Percentiles rank a stretch among this genome's conserved stretches.
phyloP scores from a whole-genome alignment of 2,797 vertebrate species.

The Hylomyscus alleni region DNA sequence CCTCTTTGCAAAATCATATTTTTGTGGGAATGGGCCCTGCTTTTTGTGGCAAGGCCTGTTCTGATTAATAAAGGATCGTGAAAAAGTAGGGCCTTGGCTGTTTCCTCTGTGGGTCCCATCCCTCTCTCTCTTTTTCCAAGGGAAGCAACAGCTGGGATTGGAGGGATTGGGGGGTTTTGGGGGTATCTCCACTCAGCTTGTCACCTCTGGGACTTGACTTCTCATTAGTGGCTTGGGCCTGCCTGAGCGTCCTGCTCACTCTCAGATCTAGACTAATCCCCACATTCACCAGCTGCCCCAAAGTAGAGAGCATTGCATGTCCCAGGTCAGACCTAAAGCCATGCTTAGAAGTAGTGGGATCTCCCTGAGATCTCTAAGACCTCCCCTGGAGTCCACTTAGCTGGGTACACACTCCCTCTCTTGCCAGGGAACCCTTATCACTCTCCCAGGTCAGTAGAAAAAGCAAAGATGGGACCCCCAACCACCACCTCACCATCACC shows the following conservation, averaged over 20 bases:
- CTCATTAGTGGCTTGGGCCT: neutral
- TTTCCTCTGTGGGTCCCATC: slow-evolving; percentile 72
- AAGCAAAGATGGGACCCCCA: neutral
- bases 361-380: neutral
- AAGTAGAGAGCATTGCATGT: neutral
- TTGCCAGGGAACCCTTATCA: neutral
- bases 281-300: neutral
- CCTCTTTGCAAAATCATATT: slow-evolving; percentile 87
- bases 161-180: neutral
- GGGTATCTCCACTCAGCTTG: neutral
- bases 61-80: slow-evolving; percentile 90
- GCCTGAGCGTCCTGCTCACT: neutral
- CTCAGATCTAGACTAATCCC: neutral
- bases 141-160: slow-evolving; percentile 19
- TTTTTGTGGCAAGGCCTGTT: slow-evolving; percentile 86
- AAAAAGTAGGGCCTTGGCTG: slow-evolving; percentile 80
- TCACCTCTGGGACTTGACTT: slow-evolving; percentile 7
- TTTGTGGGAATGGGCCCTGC: slow-evolving; percentile 88
- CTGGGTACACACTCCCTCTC: neutral
- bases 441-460: neutral
- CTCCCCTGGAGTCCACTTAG: neutral
- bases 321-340: neutral
- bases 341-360: neutral
- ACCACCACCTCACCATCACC: neutral
- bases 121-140: neutral